A percentile compares a stretch with the other conserved stretches of the same genome.
Evolutionary conservation across 2,888 invertebrate genomes (phyloP).

Genomic region (Noctua comes): DNA sequence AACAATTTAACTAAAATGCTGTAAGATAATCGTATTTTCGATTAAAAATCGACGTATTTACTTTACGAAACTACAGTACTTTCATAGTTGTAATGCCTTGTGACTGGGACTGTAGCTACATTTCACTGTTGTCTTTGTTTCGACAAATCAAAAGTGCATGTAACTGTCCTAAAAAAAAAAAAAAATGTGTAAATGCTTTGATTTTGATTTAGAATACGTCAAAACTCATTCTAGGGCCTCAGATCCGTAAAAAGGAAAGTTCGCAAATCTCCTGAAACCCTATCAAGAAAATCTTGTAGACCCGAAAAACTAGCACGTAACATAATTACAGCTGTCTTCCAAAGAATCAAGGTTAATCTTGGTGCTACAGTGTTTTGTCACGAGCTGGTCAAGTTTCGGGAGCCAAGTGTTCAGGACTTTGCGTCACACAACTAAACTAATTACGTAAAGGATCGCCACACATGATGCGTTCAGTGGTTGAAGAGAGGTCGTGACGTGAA

Average conservation of each 20-base stretch:
- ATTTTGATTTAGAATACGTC: no score
- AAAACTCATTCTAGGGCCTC: no score
- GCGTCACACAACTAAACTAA: slow-evolving; percentile 59
- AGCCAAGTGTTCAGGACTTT: slow-evolving; percentile 30
- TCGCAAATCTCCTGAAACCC: slow-evolving; percentile 17
- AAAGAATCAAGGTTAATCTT: slow-evolving; percentile 44
- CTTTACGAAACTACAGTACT: no score
- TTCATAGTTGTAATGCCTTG: no score
- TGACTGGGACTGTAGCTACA: no score
- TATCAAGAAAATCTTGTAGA: slow-evolving; percentile 2
- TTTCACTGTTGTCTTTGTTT: no score
- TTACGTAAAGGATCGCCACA: slow-evolving; percentile 50
- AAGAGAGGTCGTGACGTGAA: not conserved
- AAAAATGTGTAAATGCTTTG: no score
- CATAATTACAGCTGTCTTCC: slow-evolving; percentile 38
- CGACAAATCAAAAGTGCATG: no score
- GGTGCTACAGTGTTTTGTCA: slow-evolving; percentile 41
- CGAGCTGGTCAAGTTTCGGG: slow-evolving; percentile 46
- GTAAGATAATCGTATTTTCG: no score
- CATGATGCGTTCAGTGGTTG: slow-evolving; percentile 33
- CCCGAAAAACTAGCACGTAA: slow-evolving; percentile 28
- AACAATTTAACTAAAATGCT: no score
- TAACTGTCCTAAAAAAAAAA: no score
- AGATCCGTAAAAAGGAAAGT: not conserved
- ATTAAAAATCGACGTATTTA: no score